phyloP scores from a whole-genome alignment of 2,797 vertebrate species.

The Eutrigla gurnardus region DNA sequence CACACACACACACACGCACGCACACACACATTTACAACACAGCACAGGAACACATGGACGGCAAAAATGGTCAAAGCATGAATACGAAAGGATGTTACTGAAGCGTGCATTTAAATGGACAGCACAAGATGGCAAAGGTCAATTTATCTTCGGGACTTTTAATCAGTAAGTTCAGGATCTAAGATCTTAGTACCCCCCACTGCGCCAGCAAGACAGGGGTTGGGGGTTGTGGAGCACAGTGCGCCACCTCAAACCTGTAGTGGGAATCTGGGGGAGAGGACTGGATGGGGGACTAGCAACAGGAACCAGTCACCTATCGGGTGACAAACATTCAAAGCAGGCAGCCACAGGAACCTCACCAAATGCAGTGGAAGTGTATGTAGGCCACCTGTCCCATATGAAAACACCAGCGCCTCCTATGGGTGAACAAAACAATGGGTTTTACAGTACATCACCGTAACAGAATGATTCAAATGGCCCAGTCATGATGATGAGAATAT shows the following conservation, averaged over 20 bases:
- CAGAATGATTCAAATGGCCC: constrained; percentile 70
- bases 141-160: constrained; percentile 38
- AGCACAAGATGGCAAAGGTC: constrained; percentile 61
- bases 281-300: constrained; percentile 52
- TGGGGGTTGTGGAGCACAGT: constrained; percentile 31
- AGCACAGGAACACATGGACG: constrained; percentile 61
- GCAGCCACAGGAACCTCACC: constrained; percentile 84
- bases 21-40: constrained; percentile 58
- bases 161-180: constrained; percentile 33
- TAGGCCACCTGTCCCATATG: constrained; percentile 86
- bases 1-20: constrained; percentile 58
- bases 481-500: constrained; percentile 60
- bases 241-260: constrained; percentile 44
- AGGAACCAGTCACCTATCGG: constrained; percentile 60
- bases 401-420: constrained; percentile 89
- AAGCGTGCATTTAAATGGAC: constrained; percentile 73
- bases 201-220: constrained; percentile 25
- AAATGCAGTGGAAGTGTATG: constrained; percentile 86
- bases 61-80: constrained; percentile 68
- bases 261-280: constrained; percentile 42
- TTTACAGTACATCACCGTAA: constrained; percentile 78
- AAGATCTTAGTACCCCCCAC: constrained; percentile 40
- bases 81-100: constrained; percentile 56
- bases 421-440: constrained; percentile 86
- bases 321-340: constrained; percentile 81